Percentiles rank a stretch among this genome's conserved stretches.
phyloP scores from a whole-genome alignment of 92 coral and sea anemone species.

The Epizoanthus stellaris region DNA sequence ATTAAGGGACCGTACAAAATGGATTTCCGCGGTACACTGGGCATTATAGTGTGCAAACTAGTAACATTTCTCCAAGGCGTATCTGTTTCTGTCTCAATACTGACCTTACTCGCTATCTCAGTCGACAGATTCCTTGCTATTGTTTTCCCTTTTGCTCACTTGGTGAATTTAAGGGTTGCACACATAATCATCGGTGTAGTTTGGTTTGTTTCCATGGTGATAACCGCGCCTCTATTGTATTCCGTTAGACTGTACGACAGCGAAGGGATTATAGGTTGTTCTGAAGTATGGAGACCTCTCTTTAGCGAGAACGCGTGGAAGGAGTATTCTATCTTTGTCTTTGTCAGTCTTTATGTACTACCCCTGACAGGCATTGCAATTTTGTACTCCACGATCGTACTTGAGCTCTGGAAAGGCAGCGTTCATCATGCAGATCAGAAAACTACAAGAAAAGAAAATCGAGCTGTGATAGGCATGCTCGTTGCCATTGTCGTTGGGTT shows the following conservation, averaged over 20 bases:
- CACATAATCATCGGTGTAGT: constrained; percentile 9
- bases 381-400: constrained; percentile 16
- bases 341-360: constrained; percentile 11
- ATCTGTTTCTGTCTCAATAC: constrained; percentile 26
- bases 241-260: constrained; percentile 36
- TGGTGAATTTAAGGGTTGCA: constrained; percentile 24
- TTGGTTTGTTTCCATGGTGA: constrained; percentile 41
- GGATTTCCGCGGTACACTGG: constrained; percentile 35
- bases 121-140: constrained; percentile 34
- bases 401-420: constrained; percentile 23
- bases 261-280: not conserved
- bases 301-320: constrained; percentile 28
- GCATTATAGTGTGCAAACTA: constrained; percentile 33
- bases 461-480: constrained; percentile 35
- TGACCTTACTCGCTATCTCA: constrained; percentile 28
- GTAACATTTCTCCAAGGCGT: constrained; percentile 35
- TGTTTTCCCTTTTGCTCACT: constrained; percentile 31
- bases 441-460: constrained; percentile 23
- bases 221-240: constrained; percentile 31
- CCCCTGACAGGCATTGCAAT: constrained; percentile 36
- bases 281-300: constrained; percentile 23
- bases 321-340: constrained; percentile 11
- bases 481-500: constrained; percentile 26
- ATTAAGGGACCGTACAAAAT: constrained; percentile 24
- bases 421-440: constrained; percentile 5